These are phyloP conservation scores for Climacteris rufus DNA, from an alignment of 2,113 vertebrate species.

Conservation along the genomic window DNA sequence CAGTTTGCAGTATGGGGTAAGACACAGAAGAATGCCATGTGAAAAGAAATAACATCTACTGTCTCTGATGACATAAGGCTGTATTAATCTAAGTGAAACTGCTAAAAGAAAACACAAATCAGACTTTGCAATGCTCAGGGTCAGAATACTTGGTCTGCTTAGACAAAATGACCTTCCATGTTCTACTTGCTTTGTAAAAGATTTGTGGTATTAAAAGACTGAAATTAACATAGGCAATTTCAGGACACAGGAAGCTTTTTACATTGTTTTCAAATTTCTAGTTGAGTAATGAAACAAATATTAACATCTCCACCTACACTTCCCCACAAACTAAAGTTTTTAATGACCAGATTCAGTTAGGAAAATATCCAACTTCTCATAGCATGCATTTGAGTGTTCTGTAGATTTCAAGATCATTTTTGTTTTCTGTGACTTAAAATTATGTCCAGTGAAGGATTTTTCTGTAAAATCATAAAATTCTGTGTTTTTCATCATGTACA, in stretches of 20 bases:
- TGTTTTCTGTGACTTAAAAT: background rate
- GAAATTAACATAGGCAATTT: background rate
- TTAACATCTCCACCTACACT: conserved; percentile 59
- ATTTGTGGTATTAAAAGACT: background rate
- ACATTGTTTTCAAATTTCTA: conserved; percentile 28
- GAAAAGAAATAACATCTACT: background rate
- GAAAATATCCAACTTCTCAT: background rate
- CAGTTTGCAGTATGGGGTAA: background rate
- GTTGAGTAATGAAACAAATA: conserved; percentile 47
- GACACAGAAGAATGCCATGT: background rate
- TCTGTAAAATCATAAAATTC: background rate
- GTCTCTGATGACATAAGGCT: background rate
- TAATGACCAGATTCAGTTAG: conserved; percentile 14
- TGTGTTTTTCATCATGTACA: background rate
- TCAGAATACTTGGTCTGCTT: background rate
- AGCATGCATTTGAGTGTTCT: background rate
- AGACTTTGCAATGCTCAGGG: background rate
- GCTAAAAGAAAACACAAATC: background rate
- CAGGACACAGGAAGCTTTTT: conserved; percentile 17
- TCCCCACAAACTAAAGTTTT: conserved; percentile 48
- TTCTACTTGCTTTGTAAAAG: background rate
- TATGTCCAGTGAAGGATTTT: background rate
- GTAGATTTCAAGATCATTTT: background rate
- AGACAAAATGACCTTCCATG: background rate
- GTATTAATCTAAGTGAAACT: background rate